Evolutionary conservation across 2,113 vertebrate genomes (phyloP), one percentile per base, ranked within the genome.

Genomic region (Pterophyllum scalare): DNA sequence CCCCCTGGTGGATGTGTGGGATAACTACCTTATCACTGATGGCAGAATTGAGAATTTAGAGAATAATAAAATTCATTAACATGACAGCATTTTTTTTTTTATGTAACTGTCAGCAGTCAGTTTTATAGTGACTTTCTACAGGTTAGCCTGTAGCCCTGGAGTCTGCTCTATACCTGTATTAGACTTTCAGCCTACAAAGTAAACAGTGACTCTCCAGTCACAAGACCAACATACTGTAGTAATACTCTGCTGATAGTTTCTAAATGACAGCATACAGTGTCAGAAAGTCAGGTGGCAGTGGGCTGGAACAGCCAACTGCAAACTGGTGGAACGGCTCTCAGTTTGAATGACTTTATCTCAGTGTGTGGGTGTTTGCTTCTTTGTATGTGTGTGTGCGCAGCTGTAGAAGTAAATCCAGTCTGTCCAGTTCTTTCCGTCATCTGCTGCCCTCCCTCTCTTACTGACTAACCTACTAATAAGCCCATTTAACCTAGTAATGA

Each of bases 351-450:
- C 64, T 82, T 33, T 54, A 70, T 70, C 33, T 77, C 28, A 1
- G 22, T 57, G 31, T 28, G 74, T 86, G 87, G 33, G 87, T 86
- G 91, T 85, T 75, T 87, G 38, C 46, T 40, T 79, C 24, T 65
- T 75, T 81, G 59, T 83, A 52, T 75, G 59, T 84, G 70, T 79
- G 22, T 61, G 46, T 86, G 13, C 57, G 38, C 64, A 82, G 82
- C 52, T 33, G 79, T 90, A 81, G 91, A 77, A 35, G 90, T 75
- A 91, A 82, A 92, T 87, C 91, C 89, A 88, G 94, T 94, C 80
- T 26, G 57, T 88, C 91, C 82, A 88, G 90, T 92, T 94, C 59
- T 74, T 62, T 62, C 49, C 77, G 4, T 52, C 60, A 78, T 86
- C 82, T 24, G 61, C 57, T 58, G 49, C 56, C 65, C 31, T 76